phyloP scores from a whole-genome alignment of 2,797 vertebrate species.

The Spondyliosoma cantharus region DNA sequence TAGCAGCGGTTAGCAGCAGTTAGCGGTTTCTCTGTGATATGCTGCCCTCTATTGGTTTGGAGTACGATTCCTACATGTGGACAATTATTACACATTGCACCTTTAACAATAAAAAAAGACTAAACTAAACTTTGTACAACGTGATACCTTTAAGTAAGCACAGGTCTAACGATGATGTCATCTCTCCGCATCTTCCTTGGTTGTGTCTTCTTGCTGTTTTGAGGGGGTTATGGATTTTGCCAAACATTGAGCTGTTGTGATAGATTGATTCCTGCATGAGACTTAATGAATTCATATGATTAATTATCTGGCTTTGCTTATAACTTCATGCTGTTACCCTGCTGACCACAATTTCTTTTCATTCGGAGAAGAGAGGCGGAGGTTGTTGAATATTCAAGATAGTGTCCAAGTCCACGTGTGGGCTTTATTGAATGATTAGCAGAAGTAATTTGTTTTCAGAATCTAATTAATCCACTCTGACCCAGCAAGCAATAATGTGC shows the following conservation, averaged over 20 bases:
- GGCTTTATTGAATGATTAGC: constrained; percentile 82
- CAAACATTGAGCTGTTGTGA: constrained; percentile 45
- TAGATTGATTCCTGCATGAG: constrained; percentile 51
- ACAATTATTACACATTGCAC: no score
- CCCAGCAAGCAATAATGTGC: constrained; percentile 66
- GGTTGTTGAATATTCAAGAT: constrained; percentile 77
- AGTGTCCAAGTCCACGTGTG: constrained; percentile 68
- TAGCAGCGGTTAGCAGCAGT: no score
- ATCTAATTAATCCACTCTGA: constrained; percentile 82
- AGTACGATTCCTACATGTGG: no score
- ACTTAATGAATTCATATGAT: constrained; percentile 70
- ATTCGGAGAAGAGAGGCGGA: constrained; percentile 40
- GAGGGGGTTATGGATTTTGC: constrained; percentile 44
- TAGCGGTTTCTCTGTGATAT: no score
- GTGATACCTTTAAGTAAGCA: constrained; percentile 8
- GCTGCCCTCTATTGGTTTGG: no score
- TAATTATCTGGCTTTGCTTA: constrained; percentile 68
- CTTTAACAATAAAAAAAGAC: no score
- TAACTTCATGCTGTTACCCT: constrained; percentile 68
- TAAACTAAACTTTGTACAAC: no score
- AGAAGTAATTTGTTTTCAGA: constrained; percentile 84
- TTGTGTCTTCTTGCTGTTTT: constrained; percentile 46
- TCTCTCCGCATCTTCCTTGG: constrained; percentile 27
- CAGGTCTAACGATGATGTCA: constrained; percentile 6
- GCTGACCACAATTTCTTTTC: constrained; percentile 73